Conservation (phyloP, 1,140 invertebrate species). For the Galleria mellonella region DNA sequence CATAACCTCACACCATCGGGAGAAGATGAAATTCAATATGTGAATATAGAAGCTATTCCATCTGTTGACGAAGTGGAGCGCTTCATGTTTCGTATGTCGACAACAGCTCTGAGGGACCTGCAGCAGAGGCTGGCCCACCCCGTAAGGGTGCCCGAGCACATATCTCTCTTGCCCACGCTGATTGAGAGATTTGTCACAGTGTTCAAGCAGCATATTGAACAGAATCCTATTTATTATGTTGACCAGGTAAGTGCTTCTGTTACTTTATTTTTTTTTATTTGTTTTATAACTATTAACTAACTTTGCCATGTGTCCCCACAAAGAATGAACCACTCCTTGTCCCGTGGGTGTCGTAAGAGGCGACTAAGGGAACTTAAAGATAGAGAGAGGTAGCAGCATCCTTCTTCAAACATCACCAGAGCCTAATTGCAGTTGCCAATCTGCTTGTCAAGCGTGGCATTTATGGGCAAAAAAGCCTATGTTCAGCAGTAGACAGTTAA, state of each 20-base stretch:
- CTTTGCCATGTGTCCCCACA: no score
- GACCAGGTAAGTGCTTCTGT: constrained; percentile 74
- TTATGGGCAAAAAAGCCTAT: no score
- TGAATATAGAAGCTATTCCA: constrained; percentile 87
- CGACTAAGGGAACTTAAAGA: no score
- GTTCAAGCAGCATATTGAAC: constrained; percentile 84
- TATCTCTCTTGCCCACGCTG: constrained; percentile 86
- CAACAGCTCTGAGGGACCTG: constrained; percentile 85
- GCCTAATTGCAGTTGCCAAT: no score
- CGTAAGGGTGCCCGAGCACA: constrained; percentile 84
- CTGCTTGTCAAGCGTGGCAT: no score
- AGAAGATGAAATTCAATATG: constrained; percentile 82
- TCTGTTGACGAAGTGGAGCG: constrained; percentile 70
- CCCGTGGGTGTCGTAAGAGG: no score
- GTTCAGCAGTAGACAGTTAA: no score
- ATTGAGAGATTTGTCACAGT: constrained; percentile 89
- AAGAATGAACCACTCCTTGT: no score
- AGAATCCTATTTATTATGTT: constrained; percentile 82
- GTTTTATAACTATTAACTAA: no score
- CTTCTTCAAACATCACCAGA: no score
- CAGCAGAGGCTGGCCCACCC: constrained; percentile 84
- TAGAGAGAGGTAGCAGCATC: no score
- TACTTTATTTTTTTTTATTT: neutral
- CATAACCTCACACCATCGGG: constrained; percentile 79
- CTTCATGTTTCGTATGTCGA: constrained; percentile 84